These are phyloP conservation scores for Nomada flava DNA, from an alignment of 2,888 invertebrate species.

Conservation along the genomic window DNA sequence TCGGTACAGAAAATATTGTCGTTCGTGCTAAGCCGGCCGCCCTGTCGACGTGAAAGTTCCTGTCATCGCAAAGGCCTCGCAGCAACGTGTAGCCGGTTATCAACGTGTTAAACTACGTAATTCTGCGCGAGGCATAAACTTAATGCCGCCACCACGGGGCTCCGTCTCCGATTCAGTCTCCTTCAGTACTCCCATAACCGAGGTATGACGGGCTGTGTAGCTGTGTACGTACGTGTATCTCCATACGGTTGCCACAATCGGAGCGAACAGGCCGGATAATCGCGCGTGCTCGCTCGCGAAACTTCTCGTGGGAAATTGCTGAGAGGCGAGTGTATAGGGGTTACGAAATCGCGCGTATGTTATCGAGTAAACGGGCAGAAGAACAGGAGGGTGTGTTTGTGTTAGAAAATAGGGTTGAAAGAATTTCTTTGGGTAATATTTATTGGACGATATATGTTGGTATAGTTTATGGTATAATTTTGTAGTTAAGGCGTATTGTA, in stretches of 20 bases:
- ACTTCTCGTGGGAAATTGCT: constrained; percentile 65
- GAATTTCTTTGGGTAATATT: not conserved
- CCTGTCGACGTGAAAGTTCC: constrained; percentile 20
- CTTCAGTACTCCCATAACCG: constrained; percentile 51
- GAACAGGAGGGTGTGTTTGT: not conserved
- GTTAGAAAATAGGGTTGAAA: not conserved
- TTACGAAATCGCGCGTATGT: constrained; percentile 48
- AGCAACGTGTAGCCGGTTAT: constrained; percentile 66
- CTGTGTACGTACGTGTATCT: constrained; percentile 41
- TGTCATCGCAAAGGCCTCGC: constrained; percentile 23
- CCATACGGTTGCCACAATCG: constrained; percentile 65
- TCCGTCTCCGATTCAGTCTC: constrained; percentile 20
- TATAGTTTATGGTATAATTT: too few relatives aligned
- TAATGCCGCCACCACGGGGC: constrained; percentile 56
- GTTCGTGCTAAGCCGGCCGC: not conserved
- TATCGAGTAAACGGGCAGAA: not conserved
- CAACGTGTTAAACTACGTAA: constrained; percentile 75
- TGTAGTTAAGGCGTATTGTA: too few relatives aligned
- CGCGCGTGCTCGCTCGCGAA: constrained; percentile 56
- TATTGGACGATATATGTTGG: not conserved
- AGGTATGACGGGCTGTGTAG: constrained; percentile 54
- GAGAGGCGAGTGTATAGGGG: constrained; percentile 45
- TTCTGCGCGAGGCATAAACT: constrained; percentile 69
- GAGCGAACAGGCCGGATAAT: constrained; percentile 67
- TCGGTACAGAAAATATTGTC: constrained; percentile 22